Evolutionary conservation across 2,888 invertebrate genomes (phyloP), one percentile per base, ranked within the genome.

Genomic region (Noctua janthina): DNA sequence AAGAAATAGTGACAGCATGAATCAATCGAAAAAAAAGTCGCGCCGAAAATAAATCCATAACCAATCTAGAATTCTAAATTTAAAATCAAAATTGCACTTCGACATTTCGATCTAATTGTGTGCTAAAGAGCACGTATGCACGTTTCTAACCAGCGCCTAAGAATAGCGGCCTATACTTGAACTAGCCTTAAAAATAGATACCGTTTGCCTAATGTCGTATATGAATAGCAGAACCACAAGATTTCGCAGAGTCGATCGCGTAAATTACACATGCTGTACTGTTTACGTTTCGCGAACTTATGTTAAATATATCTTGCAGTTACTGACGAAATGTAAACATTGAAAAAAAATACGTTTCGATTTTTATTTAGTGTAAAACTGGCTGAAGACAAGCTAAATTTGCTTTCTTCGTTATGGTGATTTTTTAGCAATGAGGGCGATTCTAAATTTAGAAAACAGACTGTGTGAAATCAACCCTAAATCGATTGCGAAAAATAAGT

Each of bases 141-240:
- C 87, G 88, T 87, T 80, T 86, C 69, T 82, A 78, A 87, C 85
- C 78, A 64, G 85, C 67, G 46, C 76, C 91, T 89, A 88, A 89
- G 76, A 93, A 92, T 93, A 93, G 90, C 82, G 35, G 67, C 84
- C 89, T 91, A 92, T 91, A 92, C 92, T 92, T 90, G 91, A 91
- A 91, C 89, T 86, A 84, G 88, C 90, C 76, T 79, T 74, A 88
- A 90, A 81, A 93, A 93, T 93, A 94, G 89, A 80, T 71, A 72
- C 78, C 83, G 86, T 89, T 90, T 85, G 89, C 81, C 87, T 87
- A 85, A 88, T 87, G 83, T 90, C 88, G 85, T 88, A 89, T 86
- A 86, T 84, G 76, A 78, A 78, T 87, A 86, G 78, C 66, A 74
- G 59, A 89, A 81, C 82, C 79, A 86, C 78, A 84, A 81, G 86